Evolutionary conservation across 2,888 invertebrate genomes (phyloP).

Genomic region (Synergus umbraculus): DNA sequence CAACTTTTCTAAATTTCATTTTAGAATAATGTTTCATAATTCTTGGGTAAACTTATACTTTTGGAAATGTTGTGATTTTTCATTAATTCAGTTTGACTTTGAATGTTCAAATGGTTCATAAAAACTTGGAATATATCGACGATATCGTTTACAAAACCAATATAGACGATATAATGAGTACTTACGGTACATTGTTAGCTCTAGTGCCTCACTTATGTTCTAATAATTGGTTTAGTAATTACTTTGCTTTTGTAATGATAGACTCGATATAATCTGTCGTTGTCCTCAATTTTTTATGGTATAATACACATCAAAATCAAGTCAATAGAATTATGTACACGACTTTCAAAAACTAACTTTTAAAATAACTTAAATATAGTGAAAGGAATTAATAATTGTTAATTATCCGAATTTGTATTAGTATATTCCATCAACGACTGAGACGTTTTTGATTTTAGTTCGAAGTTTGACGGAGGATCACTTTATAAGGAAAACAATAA

Average conservation of each 20-base stretch:
- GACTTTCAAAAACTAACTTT: too few relatives aligned
- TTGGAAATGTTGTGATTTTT: too few relatives aligned
- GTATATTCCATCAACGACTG: not conserved
- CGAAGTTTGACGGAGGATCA: not conserved
- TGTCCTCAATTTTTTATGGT: not conserved
- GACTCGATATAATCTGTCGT: not conserved
- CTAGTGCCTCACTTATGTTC: not conserved
- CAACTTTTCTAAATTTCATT: not conserved
- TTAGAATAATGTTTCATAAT: not conserved
- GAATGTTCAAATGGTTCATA: too few relatives aligned
- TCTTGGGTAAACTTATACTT: not conserved
- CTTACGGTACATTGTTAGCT: not conserved
- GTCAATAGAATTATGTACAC: too few relatives aligned
- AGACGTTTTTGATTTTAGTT: not conserved
- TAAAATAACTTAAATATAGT: too few relatives aligned
- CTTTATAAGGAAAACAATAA: not conserved
- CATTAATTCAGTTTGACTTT: too few relatives aligned
- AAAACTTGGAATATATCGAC: too few relatives aligned
- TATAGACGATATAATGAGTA: not conserved
- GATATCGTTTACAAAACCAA: not conserved
- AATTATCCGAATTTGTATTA: not conserved
- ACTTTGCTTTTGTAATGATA: not conserved
- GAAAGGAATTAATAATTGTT: not conserved
- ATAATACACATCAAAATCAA: not conserved
- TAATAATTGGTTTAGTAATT: conserved; percentile 4